phyloP scores from a whole-genome alignment of 2,797 vertebrate species.

The Acanthornis magna region DNA sequence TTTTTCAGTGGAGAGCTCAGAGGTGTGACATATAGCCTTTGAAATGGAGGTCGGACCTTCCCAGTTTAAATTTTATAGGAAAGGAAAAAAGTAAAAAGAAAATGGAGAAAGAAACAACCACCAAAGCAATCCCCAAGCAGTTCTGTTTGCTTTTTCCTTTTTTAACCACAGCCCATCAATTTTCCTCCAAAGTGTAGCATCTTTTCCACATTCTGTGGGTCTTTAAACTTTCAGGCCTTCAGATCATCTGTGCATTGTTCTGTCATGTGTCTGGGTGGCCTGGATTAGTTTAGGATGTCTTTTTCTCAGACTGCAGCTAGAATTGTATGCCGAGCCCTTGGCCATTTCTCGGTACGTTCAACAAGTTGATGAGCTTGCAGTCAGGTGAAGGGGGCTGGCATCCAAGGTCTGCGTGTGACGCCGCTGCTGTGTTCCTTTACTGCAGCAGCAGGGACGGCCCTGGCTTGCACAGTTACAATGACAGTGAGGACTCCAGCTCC shows the following conservation, averaged over 20 bases:
- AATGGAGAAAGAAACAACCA: no score
- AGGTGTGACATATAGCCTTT: not conserved
- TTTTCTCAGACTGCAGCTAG: not conserved
- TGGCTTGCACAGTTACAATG: not conserved
- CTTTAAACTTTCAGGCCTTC: not conserved
- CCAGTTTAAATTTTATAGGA: not conserved
- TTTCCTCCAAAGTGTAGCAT: not conserved
- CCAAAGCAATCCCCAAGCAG: not conserved
- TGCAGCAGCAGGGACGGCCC: not conserved
- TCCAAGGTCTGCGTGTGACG: not conserved
- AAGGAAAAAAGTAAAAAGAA: not conserved
- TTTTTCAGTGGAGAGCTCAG: not conserved
- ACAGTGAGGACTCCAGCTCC: not conserved
- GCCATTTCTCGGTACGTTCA: not conserved
- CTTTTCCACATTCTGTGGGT: not conserved
- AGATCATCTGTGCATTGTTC: not conserved
- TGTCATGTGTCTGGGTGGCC: not conserved
- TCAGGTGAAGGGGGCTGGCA: not conserved
- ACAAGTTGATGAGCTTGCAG: not conserved
- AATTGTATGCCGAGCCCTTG: not conserved
- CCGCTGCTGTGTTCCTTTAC: not conserved
- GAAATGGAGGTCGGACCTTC: not conserved
- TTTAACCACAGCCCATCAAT: not conserved
- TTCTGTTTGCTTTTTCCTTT: not conserved
- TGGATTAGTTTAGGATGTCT: not conserved